Conservation (phyloP, 2,113 vertebrate species). For the Cairina moschata region DNA sequence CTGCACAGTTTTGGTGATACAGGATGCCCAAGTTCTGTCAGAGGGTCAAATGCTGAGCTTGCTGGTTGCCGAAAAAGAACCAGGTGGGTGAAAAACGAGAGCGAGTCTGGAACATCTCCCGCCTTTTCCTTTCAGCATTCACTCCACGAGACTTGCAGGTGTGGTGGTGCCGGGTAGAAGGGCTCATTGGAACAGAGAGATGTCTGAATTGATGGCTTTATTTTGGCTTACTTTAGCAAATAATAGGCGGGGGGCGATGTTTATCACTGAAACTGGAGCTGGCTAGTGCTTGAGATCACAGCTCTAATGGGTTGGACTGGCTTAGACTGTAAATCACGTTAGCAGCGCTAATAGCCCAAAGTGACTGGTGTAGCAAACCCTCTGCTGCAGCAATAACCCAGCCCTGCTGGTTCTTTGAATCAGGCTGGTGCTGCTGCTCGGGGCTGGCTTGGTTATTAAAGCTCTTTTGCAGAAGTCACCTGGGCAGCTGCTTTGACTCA, state of each 20-base stretch:
- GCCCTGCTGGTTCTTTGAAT: conserved; percentile 18
- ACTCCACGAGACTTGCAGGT: conserved; percentile 3
- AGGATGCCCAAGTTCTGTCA: neutral
- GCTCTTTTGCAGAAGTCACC: conserved; percentile 4
- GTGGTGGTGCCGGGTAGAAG: neutral
- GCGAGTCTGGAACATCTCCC: neutral
- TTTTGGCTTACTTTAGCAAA: conserved; percentile 51
- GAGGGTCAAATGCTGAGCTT: neutral
- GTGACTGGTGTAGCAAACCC: neutral
- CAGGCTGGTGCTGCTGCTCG: neutral
- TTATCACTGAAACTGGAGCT: conserved; percentile 42
- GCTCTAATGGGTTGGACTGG: conserved; percentile 2
- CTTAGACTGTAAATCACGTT: conserved; percentile 42
- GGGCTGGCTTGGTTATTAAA: conserved; percentile 10
- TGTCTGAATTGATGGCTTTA: conserved; percentile 28
- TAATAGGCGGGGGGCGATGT: conserved; percentile 18
- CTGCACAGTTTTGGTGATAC: neutral
- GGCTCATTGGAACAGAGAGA: neutral
- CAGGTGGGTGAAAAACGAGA: conserved; percentile 17
- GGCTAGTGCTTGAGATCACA: conserved; percentile 46
- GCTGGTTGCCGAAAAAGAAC: neutral
- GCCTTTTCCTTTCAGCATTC: neutral
- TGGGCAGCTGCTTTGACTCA: neutral
- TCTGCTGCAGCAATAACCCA: neutral
- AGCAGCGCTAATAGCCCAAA: conserved; percentile 23